Evolutionary conservation across 2,113 vertebrate species (phyloP), one percentile per base, ranked within the genome.

Genomic region (Serilophus lunatus): DNA sequence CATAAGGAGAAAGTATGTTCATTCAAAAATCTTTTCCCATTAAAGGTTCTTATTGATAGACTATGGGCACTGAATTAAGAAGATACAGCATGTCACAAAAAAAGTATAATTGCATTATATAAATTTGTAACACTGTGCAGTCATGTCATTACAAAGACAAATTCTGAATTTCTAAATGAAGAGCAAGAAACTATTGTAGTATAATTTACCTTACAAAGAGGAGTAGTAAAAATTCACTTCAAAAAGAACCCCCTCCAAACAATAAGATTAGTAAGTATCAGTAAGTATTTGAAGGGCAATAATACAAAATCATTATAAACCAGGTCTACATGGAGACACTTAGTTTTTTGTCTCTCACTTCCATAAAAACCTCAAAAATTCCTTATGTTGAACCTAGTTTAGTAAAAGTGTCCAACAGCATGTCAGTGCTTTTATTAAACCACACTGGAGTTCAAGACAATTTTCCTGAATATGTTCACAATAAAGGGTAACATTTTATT

Each of bases 301-400:
- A 15, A 25, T 4, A 36, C 1, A 71, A 53, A 69, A 61, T 15
- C 68, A 50, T 22, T 54, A 83, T 6, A 53, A 88, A 70, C 4
- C 31, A 18, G 7, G 33, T 24, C 7, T 31, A 28, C 23, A 45
- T 0, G 0, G 15, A 16, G 2, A 49, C 35, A 45, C 3, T 53
- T 3, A 3, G 4, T 3, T 65, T 83, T 82, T 76, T 36, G 10
- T 8, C 29, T 12, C 0, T 18, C 38, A 40, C 8, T 66, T 11
- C 26, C 38, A 63, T 4, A 26, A 57, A 93, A 69, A 36, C 3
- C 11, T 84, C 7, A 1, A 2, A 31, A 56, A 3, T n/a, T 83
- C 25, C 28, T 50, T 29, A 40, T 3, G 9, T 14, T 78, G 25
- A 83, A 70, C 18, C 20, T 47, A 59, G 35, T 50, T 47, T 29